Evolutionary conservation across 2,888 invertebrate genomes (phyloP).

Genomic region (Leptarthrus brevirostris): DNA sequence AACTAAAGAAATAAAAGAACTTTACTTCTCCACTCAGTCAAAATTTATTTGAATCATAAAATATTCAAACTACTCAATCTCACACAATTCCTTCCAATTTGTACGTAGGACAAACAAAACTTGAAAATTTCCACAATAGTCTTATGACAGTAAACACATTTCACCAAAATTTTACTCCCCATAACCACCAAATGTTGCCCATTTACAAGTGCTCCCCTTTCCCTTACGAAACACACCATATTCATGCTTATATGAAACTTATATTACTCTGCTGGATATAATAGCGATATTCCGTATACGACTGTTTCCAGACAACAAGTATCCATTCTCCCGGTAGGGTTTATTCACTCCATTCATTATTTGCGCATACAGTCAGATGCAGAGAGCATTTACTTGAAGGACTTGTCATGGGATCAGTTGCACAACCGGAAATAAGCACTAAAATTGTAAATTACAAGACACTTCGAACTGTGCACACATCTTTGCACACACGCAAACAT

Average conservation of each 20-base stretch:
- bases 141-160: not conserved
- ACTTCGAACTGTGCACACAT: not conserved
- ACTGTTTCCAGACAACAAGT: slow-evolving; percentile 10
- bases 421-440: slow-evolving; percentile 40
- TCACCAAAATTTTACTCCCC: slow-evolving; percentile 28
- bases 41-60: too few species aligned
- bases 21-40: too few species aligned
- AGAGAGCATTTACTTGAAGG: slow-evolving; percentile 11
- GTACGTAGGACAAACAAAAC: not conserved
- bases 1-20: too few species aligned
- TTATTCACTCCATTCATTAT: slow-evolving; percentile 27
- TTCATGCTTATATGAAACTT: not conserved
- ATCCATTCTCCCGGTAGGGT: slow-evolving; percentile 5
- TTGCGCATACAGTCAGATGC: slow-evolving; percentile 21
- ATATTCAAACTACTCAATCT: too few species aligned
- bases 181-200: slow-evolving; percentile 37
- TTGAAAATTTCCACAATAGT: slow-evolving; percentile 4
- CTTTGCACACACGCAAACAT: not conserved
- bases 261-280: slow-evolving; percentile 22
- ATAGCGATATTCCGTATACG: slow-evolving; percentile 4
- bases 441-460: slow-evolving; percentile 40
- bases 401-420: slow-evolving; percentile 34
- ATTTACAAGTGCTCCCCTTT: slow-evolving; percentile 7
- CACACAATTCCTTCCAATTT: too few species aligned
- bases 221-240: not conserved